A percentile compares a stretch with the other conserved stretches of the same genome.
Evolutionary conservation across 1,140 invertebrate genomes (phyloP).

Genomic region (Halesus radiatus): DNA sequence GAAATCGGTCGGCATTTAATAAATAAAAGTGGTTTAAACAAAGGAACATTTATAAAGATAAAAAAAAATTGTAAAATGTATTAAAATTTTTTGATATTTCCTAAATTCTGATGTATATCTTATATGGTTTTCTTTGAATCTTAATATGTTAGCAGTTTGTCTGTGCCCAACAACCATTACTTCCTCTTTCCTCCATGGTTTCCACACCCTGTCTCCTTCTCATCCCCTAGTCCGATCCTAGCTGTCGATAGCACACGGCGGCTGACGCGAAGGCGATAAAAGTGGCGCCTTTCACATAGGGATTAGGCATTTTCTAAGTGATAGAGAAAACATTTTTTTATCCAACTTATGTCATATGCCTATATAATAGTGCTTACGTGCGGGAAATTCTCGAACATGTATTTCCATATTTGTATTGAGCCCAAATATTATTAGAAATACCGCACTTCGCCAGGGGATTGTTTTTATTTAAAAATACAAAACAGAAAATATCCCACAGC

Average conservation of each 20-base stretch:
- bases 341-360: slow-evolving; percentile 38
- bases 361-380: slow-evolving; percentile 33
- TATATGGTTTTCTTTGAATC: neutral
- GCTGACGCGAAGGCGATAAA: slow-evolving; percentile 18
- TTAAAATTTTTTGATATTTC: too few relatives aligned
- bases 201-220: neutral
- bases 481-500: too few relatives aligned
- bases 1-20: too few relatives aligned
- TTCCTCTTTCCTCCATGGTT: too few relatives aligned
- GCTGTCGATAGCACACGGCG: slow-evolving; percentile 47
- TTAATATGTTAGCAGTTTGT: neutral
- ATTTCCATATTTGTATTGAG: slow-evolving; percentile 17
- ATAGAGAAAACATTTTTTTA: slow-evolving; percentile 51
- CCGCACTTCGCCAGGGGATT: neutral
- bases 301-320: slow-evolving; percentile 52
- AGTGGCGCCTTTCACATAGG: slow-evolving; percentile 24
- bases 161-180: too few relatives aligned
- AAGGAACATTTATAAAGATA: too few relatives aligned
- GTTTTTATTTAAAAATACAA: too few relatives aligned
- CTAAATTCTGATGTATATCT: too few relatives aligned
- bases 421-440: slow-evolving; percentile 20
- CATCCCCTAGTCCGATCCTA: slow-evolving; percentile 28
- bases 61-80: too few relatives aligned
- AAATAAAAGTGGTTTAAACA: too few relatives aligned
- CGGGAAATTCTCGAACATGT: slow-evolving; percentile 13